Evolutionary conservation across 2,113 vertebrate genomes (phyloP), one percentile per base, ranked within the genome.

Genomic region (Malurus elegans): DNA sequence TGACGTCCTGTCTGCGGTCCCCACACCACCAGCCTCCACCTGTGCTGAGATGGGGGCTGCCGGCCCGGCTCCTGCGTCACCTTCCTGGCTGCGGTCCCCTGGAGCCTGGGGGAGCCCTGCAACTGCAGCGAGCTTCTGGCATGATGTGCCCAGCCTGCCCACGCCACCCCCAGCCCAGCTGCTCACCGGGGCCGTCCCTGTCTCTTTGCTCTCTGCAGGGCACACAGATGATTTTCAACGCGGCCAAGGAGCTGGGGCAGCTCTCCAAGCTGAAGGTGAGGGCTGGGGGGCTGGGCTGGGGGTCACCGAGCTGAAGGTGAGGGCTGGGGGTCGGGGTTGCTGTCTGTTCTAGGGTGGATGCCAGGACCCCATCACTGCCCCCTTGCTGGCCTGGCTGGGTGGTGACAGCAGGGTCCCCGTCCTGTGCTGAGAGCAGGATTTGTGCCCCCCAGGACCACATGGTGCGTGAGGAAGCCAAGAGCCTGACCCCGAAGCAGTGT

Each of bases 171-270:
- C 18, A 32, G 36, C 29, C 18, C 0, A 1, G 56, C 47, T 5
- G 5, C 79, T 97, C 75, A 97, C 79, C 0, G 0, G 32, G 34
- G 18, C 60, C 3, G 4, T 38, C 45, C 51, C 83, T 82, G 51
- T 89, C 67, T 85, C 69, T 95, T 40, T 91, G 66, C 44, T 96
- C 38, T 86, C 88, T 16, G 21, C 97, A 99, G 99, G 99, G 99
- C 79, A 99, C 99, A 9, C 99, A 99, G 97, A 99, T 99, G 97
- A 99, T 99, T 96, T 99, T 99, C 95, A 99, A 99, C 0, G 99
- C 99, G 4, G 99, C 99, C 95, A 99, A 99, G 97, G 99, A 99
- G 95, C 98, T 99, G 92, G 99, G 99, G 31, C 99, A 99, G 94
- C 98, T 99, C 75, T 99, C 99, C 91, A 99, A 99, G 93, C 98